phyloP scores from a whole-genome alignment of 1,140 invertebrate genomes.

The Conus ventricosus region DNA sequence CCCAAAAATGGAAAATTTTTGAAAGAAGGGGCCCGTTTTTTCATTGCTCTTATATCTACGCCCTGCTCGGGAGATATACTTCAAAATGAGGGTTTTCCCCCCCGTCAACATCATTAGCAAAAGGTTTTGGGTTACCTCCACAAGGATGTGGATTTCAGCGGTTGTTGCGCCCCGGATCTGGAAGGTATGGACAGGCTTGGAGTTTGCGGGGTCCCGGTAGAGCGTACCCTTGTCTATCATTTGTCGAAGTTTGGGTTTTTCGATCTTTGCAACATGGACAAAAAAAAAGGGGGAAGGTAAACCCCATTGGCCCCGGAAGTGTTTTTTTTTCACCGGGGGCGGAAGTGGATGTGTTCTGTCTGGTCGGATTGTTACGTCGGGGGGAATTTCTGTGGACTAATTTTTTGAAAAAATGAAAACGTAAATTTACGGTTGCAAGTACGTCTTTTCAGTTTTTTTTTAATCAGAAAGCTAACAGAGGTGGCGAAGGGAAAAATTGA shows the following conservation, averaged over 20 bases:
- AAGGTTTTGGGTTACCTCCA: background rate
- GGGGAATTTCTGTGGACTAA: background rate
- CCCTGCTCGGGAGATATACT: conserved; percentile 41
- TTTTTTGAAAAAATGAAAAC: background rate
- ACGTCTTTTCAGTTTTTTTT: no score
- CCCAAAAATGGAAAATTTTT: background rate
- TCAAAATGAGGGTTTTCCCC: background rate
- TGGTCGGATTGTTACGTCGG: background rate
- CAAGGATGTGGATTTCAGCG: background rate
- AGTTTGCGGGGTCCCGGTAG: background rate
- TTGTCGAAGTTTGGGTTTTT: conserved; percentile 54
- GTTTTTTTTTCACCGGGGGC: background rate
- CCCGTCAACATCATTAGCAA: background rate
- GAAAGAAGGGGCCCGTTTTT: conserved; percentile 45
- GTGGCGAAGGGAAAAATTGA: no score
- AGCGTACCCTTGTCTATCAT: background rate
- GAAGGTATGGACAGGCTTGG: background rate
- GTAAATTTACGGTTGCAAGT: no score
- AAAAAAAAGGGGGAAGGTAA: conserved; percentile 4
- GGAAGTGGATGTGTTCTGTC: background rate
- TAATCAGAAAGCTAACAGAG: no score
- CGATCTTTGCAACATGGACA: conserved; percentile 63
- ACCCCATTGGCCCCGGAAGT: conserved; percentile 52
- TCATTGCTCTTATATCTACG: conserved; percentile 59
- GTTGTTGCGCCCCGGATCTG: background rate